phyloP scores from a whole-genome alignment of 1,140 invertebrate genomes.

The Vollenhovia emeryi region DNA sequence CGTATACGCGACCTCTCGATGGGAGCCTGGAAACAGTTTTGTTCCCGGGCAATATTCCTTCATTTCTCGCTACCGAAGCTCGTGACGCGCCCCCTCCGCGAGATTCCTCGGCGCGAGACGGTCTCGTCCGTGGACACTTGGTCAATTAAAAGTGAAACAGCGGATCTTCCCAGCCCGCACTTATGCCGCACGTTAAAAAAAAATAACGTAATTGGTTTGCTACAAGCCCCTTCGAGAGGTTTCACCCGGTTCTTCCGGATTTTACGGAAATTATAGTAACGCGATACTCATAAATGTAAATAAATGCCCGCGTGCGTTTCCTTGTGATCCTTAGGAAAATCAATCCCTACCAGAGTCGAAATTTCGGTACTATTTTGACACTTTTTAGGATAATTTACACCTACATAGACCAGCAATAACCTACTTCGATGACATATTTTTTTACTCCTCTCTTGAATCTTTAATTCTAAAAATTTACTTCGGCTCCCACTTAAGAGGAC shows the following conservation, averaged over 20 bases:
- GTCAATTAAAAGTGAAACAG: background rate
- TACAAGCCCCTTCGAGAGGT: background rate
- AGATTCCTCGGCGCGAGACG: constrained; percentile 15
- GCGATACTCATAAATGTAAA: background rate
- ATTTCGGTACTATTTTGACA: too few relatives aligned
- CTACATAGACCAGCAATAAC: too few relatives aligned
- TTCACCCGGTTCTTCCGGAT: background rate
- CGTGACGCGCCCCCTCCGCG: constrained; percentile 24
- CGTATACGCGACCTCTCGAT: constrained; percentile 49
- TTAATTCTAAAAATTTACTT: too few relatives aligned
- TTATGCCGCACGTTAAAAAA: background rate
- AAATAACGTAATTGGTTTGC: background rate
- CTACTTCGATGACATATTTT: too few relatives aligned
- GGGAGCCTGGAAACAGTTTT: constrained; percentile 54
- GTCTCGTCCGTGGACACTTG: background rate
- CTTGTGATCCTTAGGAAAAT: background rate
- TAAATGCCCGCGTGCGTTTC: background rate
- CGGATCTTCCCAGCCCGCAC: background rate
- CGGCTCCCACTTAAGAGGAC: too few relatives aligned
- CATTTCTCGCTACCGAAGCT: constrained; percentile 56
- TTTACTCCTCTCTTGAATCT: too few relatives aligned
- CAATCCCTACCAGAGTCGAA: too few relatives aligned
- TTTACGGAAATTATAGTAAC: background rate
- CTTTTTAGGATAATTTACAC: too few relatives aligned
- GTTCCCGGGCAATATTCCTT: constrained; percentile 57